Percentiles rank a stretch among this genome's conserved stretches.
These are phyloP conservation scores for Nibea coibor DNA, from an alignment of 2,113 vertebrate genomes.

Conservation along the genomic window DNA sequence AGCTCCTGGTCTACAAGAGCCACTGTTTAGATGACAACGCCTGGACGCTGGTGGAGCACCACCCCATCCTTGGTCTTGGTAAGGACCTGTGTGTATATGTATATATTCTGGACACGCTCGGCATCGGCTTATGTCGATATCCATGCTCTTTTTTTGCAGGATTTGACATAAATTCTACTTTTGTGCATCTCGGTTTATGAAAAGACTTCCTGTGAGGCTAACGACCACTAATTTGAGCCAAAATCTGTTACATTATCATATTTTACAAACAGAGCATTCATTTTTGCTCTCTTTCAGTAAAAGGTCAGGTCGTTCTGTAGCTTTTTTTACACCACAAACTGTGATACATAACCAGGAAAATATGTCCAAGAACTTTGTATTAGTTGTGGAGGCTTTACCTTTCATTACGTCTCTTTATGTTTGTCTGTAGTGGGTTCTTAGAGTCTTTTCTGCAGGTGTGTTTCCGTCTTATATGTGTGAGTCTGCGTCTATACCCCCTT, in stretches of 20 bases:
- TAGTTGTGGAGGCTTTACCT: background rate
- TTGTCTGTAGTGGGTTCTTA: background rate
- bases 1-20: constrained; percentile 96
- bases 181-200: background rate
- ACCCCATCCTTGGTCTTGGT: constrained; percentile 95
- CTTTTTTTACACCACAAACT: background rate
- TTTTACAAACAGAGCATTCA: background rate
- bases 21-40: constrained; percentile 98
- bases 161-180: background rate
- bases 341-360: background rate
- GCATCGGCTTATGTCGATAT: background rate
- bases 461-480: background rate
- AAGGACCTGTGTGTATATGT: background rate
- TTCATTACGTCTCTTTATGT: constrained; percentile 3
- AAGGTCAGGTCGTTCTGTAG: background rate
- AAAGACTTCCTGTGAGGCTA: background rate
- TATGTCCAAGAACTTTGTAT: background rate
- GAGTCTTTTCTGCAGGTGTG: background rate
- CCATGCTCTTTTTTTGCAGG: background rate
- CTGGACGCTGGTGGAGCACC: constrained; percentile 97
- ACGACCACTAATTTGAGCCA: background rate
- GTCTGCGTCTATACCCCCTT: constrained; percentile 24
- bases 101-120: background rate
- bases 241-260: background rate
- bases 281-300: background rate